Evolutionary conservation across 1,140 invertebrate species (phyloP), one percentile per base, ranked within the genome.

Genomic region (Hycleus cichorii): DNA sequence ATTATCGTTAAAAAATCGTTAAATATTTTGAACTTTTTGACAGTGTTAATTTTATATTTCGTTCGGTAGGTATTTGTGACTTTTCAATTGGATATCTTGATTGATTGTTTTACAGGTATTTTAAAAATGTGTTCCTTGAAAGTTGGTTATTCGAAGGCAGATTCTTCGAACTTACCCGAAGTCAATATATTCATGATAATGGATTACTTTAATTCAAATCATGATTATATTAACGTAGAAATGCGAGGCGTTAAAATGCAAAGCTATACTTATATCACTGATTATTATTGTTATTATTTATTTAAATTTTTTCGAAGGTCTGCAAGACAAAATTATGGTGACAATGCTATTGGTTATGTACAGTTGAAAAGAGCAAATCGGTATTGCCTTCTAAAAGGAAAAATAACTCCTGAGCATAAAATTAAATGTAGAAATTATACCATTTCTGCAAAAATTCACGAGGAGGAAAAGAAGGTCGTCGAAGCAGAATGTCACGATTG

Each of bases 331-430:
- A 52, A 53, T 3, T 67, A 67, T 58, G 65, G 64, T n/a, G 67
- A 70, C 49, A 47, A 54, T 45, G 67, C 66, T 18, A 56, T 67
- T 53, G 63, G 67, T 38, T 69, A 68, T 60, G 62, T 69, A 1
- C 56, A 62, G 42, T 9, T 69, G 3, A 60, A 62, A 44, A 44
- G 65, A 38, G 55, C 62, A 32, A 9, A 51, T 12, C 32, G 56
- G 9, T 47, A 52, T 18, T 71, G 66, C 57, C 61, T 46, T 27
- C 57, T 69, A 6, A 66, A 67, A 55, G 55, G 11, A 0, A 60
- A 54, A 56, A 61, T 64, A 24, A 58, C 45, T 27, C 61, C 60
- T 18, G 62, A 67, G 58, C 64, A 71, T 42, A 59, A 43, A 63
- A 49, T 70, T 11, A 7, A 55, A 32, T 42, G 18, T 18, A 65